Conservation (phyloP, 53 echinoderm and acorn worm genomes). For the Patiria pectinifera region DNA sequence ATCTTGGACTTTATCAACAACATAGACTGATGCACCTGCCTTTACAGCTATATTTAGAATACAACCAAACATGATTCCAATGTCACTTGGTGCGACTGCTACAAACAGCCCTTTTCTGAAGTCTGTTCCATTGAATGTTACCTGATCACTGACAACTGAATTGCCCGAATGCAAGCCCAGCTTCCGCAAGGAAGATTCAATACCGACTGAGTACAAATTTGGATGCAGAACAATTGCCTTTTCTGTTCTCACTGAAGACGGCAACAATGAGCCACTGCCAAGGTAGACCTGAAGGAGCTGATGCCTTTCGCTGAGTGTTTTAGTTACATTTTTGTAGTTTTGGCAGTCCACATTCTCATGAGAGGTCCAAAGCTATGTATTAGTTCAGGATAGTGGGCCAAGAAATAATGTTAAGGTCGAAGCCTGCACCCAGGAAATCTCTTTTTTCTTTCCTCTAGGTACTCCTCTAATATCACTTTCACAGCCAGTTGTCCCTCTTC, state of each 20-base stretch:
- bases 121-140: slow-evolving; percentile 30
- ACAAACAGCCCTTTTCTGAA: slow-evolving; percentile 47
- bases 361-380: slow-evolving; percentile 72
- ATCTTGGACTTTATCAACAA: slow-evolving; percentile 42
- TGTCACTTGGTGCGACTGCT: background rate
- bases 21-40: slow-evolving; percentile 6
- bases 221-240: slow-evolving; percentile 15
- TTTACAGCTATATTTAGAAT: slow-evolving; percentile 44
- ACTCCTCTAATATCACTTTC: slow-evolving; percentile 50
- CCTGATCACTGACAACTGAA: slow-evolving; percentile 39
- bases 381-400: slow-evolving; percentile 65
- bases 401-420: slow-evolving; percentile 72
- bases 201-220: too few species aligned
- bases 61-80: slow-evolving; percentile 33
- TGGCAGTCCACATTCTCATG: slow-evolving; percentile 69
- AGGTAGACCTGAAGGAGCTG: slow-evolving; percentile 50
- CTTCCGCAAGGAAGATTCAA: too few species aligned
- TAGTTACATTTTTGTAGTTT: slow-evolving; percentile 58
- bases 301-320: slow-evolving; percentile 32
- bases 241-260: background rate
- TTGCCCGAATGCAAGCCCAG: background rate
- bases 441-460: slow-evolving; percentile 26
- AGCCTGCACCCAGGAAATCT: slow-evolving; percentile 45
- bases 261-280: slow-evolving; percentile 7
- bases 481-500: slow-evolving; percentile 41